phyloP scores from a whole-genome alignment of 2,888 invertebrate genomes.

The Liopterus haemorrhoidalis region DNA sequence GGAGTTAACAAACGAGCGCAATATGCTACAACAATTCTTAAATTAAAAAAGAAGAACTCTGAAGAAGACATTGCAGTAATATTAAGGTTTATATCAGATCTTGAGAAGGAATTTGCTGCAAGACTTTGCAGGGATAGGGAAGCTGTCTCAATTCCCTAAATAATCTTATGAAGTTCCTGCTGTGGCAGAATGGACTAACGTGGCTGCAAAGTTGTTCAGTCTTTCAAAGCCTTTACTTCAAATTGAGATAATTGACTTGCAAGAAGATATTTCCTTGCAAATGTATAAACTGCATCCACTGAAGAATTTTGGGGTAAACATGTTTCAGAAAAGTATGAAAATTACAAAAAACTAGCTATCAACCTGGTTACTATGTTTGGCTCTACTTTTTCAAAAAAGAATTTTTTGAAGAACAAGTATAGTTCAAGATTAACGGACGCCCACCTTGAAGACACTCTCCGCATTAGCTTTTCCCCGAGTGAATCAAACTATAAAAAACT shows the following conservation, averaged over 20 bases:
- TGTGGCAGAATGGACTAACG: conserved; percentile 30
- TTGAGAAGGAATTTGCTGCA: conserved; percentile 35
- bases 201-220: conserved; percentile 34
- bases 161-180: conserved; percentile 31
- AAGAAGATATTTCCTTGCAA: conserved; percentile 30
- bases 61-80: conserved; percentile 35
- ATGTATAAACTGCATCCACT: conserved; percentile 28
- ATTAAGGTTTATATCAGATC: too few species aligned
- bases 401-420: conserved; percentile 19
- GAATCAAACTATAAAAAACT: conserved; percentile 20
- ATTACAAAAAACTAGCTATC: conserved; percentile 23
- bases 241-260: conserved; percentile 28
- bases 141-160: too few species aligned
- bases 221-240: conserved; percentile 31
- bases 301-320: conserved; percentile 28
- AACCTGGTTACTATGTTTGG: conserved; percentile 25
- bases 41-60: conserved; percentile 32
- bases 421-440: conserved; percentile 16
- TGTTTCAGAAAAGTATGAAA: conserved; percentile 27
- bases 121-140: conserved; percentile 31
- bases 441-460: conserved; percentile 19
- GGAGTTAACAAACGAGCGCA: conserved; percentile 27
- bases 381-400: conserved; percentile 14
- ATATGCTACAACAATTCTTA: conserved; percentile 33
- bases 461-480: conserved; percentile 16